Percentiles rank a stretch among this genome's conserved stretches.
These are phyloP conservation scores for Tenthredo scrophulariae DNA, from an alignment of 2,888 invertebrate genomes.

Conservation along the genomic window DNA sequence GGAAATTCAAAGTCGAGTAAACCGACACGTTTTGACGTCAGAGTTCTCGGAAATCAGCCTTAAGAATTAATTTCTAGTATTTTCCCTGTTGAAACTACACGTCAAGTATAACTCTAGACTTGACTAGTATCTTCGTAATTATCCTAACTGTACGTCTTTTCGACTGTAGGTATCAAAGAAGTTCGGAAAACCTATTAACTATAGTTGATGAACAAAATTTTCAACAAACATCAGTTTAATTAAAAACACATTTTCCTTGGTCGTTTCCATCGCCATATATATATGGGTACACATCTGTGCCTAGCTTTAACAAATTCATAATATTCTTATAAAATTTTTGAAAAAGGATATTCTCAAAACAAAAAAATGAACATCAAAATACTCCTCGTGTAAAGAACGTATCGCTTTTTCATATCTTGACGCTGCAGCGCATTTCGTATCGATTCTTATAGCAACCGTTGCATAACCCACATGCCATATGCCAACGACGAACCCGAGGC, in stretches of 20 bases:
- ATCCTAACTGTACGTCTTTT: neutral
- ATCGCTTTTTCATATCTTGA: neutral
- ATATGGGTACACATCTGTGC: neutral
- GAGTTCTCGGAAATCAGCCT: neutral
- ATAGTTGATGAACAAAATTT: neutral
- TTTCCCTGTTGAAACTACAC: neutral
- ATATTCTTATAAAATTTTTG: too few species aligned
- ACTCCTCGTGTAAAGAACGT: too few species aligned
- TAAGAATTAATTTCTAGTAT: neutral
- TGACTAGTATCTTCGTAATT: neutral
- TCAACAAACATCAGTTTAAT: neutral
- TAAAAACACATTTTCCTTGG: neutral
- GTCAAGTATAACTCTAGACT: neutral
- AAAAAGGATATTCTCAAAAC: neutral
- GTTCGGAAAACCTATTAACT: neutral
- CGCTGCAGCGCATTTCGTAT: neutral
- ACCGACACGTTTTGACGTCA: neutral
- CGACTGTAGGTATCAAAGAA: neutral
- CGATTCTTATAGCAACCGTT: neutral
- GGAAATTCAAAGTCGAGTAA: neutral
- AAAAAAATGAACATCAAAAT: neutral
- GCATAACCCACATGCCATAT: neutral
- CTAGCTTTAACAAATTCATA: neutral
- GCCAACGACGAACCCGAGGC: neutral
- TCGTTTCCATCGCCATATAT: neutral